Base-by-base conservation (phyloP, 92 coral and sea anemone species). In the Parazoanthus darwini region DNA sequence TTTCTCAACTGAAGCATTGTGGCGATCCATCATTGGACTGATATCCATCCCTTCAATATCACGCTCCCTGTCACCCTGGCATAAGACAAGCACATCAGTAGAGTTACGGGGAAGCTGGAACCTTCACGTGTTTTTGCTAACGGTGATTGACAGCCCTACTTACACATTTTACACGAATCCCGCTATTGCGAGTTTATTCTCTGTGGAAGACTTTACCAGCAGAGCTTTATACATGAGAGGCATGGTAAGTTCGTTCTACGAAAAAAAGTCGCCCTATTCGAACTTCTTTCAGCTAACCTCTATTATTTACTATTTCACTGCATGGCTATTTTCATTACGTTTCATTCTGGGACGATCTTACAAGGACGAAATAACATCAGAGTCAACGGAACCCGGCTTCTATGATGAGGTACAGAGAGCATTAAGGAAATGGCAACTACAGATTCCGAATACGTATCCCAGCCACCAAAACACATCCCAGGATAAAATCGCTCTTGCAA, bases 21-120 rank as follows among this genome's bases (percentile, higher is more conserved):
- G 96, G 51, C 99, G 90, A 86, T 97, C 99, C 99, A 97, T 97
- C 99, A 97, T 97, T 5, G 99, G 99, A 82, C 99, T 97, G 46
- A 97, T 94, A 48, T 97, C 99, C 98, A 97, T 97, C 0, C 97
- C 99, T 1, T 97, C 98, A 74, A 97, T 95, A n/a, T 92, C 96
- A 25, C 99, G 89, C 85, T 97, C 99, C 35, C 91, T 93, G 95
- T 97, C 99, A 43, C 99, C 99, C 99, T 97, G 80, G 2, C 10
- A 39, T 13, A 0, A 42, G 36, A 51, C n/a, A 22, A 63, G 22
- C 70, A 63, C 70, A 5, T 20, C 70, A 63, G 70, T 63, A 4
- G 22, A 63, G 26, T 63, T 63, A 63, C 70, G n/a, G 25, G 22
- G 26, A 63, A 63, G n/a, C 8, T 63, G 18, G 18, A 54, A 63